phyloP scores from a whole-genome alignment of 2,888 invertebrate genomes.

The Agriopis leucophaearia region DNA sequence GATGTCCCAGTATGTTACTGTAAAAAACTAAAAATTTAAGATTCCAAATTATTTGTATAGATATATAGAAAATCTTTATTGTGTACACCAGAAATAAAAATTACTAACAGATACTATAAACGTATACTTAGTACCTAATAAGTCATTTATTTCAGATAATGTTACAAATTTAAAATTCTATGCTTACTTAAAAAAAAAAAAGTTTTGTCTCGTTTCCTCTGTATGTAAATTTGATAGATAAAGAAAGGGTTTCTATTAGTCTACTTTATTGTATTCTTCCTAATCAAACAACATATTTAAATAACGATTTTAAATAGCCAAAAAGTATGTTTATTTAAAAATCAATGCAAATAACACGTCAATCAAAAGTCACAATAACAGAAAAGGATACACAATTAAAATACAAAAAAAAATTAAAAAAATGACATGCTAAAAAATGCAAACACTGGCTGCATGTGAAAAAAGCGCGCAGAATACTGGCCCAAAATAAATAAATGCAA shows the following conservation, averaged over 20 bases:
- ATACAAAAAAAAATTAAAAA: constrained; percentile 22
- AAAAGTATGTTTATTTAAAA: constrained; percentile 25
- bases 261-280: neutral
- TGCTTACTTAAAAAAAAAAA: too few species aligned
- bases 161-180: too few species aligned
- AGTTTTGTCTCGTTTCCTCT: too few species aligned
- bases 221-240: neutral
- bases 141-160: too few species aligned
- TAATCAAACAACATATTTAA: constrained; percentile 20
- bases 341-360: constrained; percentile 55
- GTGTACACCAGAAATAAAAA: too few species aligned
- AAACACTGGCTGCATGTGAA: constrained; percentile 58
- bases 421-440: constrained; percentile 44
- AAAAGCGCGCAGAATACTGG: constrained; percentile 66
- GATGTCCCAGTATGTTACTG: too few species aligned
- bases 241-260: neutral
- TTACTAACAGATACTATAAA: too few species aligned
- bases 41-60: too few species aligned
- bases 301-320: constrained; percentile 27
- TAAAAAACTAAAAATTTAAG: too few species aligned
- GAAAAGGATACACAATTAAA: constrained; percentile 41
- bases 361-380: constrained; percentile 56
- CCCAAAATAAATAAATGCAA: constrained; percentile 84
- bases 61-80: too few species aligned
- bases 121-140: too few species aligned